Percentiles rank a stretch among this genome's conserved stretches.
phyloP scores from a whole-genome alignment of 2,888 invertebrate species.

The Mermis nigrescens region DNA sequence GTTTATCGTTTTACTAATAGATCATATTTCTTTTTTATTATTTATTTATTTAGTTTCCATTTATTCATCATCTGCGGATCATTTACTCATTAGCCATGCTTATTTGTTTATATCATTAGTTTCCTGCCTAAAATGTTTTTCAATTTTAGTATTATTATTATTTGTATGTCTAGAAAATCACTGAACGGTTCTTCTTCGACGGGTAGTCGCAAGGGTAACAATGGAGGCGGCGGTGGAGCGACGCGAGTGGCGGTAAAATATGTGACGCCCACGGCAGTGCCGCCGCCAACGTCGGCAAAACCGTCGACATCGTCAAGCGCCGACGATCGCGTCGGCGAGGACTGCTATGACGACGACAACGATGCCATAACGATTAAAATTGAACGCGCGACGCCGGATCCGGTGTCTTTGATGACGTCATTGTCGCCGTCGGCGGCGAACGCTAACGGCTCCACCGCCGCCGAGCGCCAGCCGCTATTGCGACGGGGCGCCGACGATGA shows the following conservation, averaged over 20 bases:
- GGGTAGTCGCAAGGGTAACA: background rate
- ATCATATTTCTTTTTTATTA: too few relatives aligned
- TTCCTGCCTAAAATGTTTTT: too few relatives aligned
- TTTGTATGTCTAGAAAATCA: too few relatives aligned
- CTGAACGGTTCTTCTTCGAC: background rate
- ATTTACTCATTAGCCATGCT: too few relatives aligned
- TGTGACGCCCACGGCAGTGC: background rate
- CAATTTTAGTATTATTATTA: too few relatives aligned
- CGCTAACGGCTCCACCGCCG: background rate
- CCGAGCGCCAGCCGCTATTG: background rate
- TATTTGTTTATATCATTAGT: too few relatives aligned
- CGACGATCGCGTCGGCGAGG: background rate
- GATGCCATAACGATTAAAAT: slow-evolving; percentile 12
- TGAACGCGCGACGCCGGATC: slow-evolving; percentile 8
- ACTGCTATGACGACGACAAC: slow-evolving; percentile 4
- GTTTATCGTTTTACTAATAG: too few relatives aligned
- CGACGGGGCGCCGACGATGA: too few relatives aligned
- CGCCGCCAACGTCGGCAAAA: background rate
- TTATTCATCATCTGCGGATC: background rate
- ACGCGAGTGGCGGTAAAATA: too few relatives aligned
- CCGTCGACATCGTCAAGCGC: background rate
- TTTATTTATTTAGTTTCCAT: background rate
- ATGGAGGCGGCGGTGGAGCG: background rate
- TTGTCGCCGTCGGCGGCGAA: background rate
- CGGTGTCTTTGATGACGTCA: background rate